Percentiles rank a stretch among this genome's conserved stretches.
Evolutionary conservation across 2,888 invertebrate species (phyloP).

Genomic region (Napeogenes inachia): DNA sequence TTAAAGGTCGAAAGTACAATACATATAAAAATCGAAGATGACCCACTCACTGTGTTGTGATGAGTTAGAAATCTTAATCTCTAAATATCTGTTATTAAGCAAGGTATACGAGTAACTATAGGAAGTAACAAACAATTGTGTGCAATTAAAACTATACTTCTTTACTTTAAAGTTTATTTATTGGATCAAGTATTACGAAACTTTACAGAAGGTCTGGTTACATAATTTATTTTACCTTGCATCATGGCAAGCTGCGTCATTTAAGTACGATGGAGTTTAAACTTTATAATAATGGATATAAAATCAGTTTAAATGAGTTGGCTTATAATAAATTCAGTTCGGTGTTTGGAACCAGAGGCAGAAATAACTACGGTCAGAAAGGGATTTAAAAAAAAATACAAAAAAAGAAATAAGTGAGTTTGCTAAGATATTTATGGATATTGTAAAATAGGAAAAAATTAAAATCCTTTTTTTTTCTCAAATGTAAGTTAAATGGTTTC

Average conservation of each 20-base stretch:
- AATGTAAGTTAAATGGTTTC: too few species aligned
- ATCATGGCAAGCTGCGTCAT: not conserved
- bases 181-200: not conserved
- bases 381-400: too few species aligned
- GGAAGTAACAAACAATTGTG: not conserved
- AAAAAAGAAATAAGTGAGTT: too few species aligned
- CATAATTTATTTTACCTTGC: not conserved
- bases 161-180: not conserved
- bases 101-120: not conserved
- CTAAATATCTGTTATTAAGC: constrained; percentile 3
- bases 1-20: too few species aligned
- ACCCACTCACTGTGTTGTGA: not conserved
- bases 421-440: too few species aligned
- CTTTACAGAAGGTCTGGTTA: not conserved
- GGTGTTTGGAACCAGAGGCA: not conserved
- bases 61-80: constrained; percentile 4
- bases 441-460: too few species aligned
- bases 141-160: constrained; percentile 3
- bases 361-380: not conserved
- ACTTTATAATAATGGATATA: not conserved
- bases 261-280: not conserved
- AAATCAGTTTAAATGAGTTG: constrained; percentile 2
- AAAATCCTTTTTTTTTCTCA: too few species aligned
- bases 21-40: not conserved
- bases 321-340: not conserved